A percentile compares a stretch with the other conserved stretches of the same genome.
Evolutionary conservation across 2,797 vertebrate species (phyloP).

Genomic region (Loris lydekkerianus): DNA sequence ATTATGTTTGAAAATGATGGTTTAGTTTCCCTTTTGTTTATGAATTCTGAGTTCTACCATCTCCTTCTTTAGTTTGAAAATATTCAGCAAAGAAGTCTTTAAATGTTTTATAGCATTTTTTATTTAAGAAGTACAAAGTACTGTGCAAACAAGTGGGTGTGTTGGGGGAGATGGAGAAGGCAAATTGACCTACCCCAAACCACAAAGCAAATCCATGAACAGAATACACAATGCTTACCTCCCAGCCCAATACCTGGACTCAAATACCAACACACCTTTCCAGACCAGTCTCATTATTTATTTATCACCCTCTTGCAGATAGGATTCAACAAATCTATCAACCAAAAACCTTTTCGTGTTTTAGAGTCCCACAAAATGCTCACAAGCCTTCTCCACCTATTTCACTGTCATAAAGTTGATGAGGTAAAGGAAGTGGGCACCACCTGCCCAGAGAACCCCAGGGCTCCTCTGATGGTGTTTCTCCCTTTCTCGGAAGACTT

Average conservation of each 20-base stretch:
- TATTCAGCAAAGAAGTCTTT: conserved; percentile 71
- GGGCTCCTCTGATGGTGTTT: not conserved
- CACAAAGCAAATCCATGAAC: conserved; percentile 61
- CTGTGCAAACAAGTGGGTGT: conserved; percentile 38
- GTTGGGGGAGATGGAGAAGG: conserved; percentile 54
- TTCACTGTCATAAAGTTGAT: not conserved
- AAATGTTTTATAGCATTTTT: conserved; percentile 71
- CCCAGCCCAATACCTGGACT: conserved; percentile 46
- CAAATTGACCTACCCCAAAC: conserved; percentile 75
- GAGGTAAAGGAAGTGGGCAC: not conserved
- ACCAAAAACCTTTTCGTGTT: conserved; percentile 77
- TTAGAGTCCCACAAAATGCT: conserved; percentile 73
- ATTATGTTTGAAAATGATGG: conserved; percentile 5
- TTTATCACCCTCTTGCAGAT: conserved; percentile 69
- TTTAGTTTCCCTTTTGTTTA: conserved; percentile 1
- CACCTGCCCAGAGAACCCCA: not conserved
- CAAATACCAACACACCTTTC: conserved; percentile 62
- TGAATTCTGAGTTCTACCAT: conserved; percentile 28
- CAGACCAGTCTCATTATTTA: conserved; percentile 59
- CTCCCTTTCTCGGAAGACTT: conserved; percentile 71
- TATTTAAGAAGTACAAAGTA: conserved; percentile 78
- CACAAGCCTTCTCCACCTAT: not conserved
- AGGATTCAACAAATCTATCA: conserved; percentile 52
- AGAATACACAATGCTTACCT: not conserved
- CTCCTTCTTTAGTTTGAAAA: conserved; percentile 63